phyloP scores from a whole-genome alignment of 2,113 vertebrate genomes.

The Eurystomus gularis region DNA sequence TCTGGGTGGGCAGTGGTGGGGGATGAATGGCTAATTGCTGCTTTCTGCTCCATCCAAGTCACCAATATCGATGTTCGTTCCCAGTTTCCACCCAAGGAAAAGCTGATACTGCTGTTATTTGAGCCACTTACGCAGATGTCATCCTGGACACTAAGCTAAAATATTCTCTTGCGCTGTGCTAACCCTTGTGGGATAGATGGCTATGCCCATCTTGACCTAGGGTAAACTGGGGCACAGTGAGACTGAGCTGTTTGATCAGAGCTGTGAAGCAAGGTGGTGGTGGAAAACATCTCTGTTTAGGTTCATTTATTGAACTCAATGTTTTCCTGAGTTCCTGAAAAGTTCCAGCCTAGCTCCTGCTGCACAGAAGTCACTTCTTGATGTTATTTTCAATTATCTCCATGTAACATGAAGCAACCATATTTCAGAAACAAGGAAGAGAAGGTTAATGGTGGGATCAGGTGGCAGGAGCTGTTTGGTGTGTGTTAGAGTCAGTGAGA shows the following conservation, averaged over 20 bases:
- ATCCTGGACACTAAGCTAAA: no score
- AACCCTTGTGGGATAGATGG: background rate
- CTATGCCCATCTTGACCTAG: background rate
- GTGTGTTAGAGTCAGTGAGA: background rate
- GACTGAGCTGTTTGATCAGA: no score
- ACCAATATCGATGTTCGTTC: background rate
- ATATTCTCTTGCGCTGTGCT: background rate
- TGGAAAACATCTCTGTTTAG: background rate
- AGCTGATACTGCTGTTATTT: background rate
- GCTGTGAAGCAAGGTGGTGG: background rate
- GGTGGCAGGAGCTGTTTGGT: background rate
- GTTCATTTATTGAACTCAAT: background rate
- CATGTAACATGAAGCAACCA: background rate
- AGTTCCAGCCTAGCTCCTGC: background rate
- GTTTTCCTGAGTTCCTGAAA: background rate
- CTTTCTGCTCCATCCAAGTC: background rate
- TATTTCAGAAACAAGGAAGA: background rate
- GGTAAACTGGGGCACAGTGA: background rate
- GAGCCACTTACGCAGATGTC: background rate
- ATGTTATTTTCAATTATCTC: background rate
- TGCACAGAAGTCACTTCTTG: background rate
- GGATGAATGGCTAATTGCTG: background rate
- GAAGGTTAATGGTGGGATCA: background rate
- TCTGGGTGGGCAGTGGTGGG: fast-evolving
- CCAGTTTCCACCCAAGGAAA: background rate